Conservation (phyloP, 2,113 vertebrate genomes). For the Hippocampus barbouri region DNA sequence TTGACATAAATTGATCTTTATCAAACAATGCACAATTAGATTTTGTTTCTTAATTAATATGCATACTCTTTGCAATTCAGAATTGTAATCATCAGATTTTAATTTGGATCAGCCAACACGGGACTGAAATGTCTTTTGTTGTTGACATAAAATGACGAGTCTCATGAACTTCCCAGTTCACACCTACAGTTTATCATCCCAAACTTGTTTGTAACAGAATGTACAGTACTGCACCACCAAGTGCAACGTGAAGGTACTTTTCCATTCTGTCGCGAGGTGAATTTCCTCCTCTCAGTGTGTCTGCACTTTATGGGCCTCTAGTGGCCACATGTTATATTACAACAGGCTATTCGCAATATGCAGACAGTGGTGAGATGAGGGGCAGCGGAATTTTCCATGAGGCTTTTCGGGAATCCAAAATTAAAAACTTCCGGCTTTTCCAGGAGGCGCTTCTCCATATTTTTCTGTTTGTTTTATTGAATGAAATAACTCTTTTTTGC, state of each 20-base stretch:
- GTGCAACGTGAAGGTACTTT: slow-evolving; percentile 37
- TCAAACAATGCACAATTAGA: background rate
- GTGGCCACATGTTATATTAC: slow-evolving; percentile 40
- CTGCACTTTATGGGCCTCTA: slow-evolving; percentile 52
- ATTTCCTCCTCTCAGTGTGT: slow-evolving; percentile 28
- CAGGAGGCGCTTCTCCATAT: slow-evolving; percentile 10
- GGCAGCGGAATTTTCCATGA: slow-evolving; percentile 31
- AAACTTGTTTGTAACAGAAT: slow-evolving; percentile 18
- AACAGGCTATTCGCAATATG: background rate
- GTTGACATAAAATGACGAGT: background rate
- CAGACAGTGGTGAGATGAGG: slow-evolving; percentile 2
- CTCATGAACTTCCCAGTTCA: too few relatives aligned
- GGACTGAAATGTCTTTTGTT: background rate
- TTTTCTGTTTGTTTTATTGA: background rate
- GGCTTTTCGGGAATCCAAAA: background rate
- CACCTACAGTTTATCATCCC: background rate
- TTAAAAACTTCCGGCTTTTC: slow-evolving; percentile 9
- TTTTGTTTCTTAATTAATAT: background rate
- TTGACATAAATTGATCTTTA: background rate
- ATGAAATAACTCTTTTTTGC: background rate
- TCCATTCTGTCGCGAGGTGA: slow-evolving; percentile 29
- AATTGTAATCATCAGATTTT: background rate
- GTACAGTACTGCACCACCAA: slow-evolving; percentile 3
- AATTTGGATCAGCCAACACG: background rate
- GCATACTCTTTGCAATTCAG: background rate